These are phyloP conservation scores for Tursiops truncatus DNA, from an alignment of 2,113 vertebrate species.

Conservation along the genomic window DNA sequence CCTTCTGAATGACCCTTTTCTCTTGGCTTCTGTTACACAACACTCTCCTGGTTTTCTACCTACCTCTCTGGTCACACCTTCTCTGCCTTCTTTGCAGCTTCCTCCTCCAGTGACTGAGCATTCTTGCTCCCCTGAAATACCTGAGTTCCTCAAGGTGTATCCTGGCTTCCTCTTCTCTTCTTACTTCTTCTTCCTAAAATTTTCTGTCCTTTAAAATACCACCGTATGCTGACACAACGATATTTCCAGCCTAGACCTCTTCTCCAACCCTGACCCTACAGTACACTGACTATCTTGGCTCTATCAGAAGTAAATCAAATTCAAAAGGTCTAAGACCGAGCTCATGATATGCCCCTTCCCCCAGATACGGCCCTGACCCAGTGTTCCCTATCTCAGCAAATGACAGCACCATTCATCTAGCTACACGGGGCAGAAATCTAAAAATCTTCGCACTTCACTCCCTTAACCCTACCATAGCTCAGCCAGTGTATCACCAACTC, in stretches of 20 bases:
- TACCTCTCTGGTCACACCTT: neutral
- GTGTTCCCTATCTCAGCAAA: neutral
- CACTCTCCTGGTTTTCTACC: neutral
- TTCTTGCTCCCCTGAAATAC: neutral
- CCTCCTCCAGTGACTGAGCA: neutral
- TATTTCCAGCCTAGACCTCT: neutral
- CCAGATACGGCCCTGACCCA: neutral
- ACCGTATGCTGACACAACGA: neutral
- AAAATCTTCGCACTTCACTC: neutral
- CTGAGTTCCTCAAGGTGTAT: neutral
- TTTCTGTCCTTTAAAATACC: neutral
- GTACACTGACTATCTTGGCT: neutral
- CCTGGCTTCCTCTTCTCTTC: neutral
- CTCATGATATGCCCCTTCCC: neutral
- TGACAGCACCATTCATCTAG: neutral
- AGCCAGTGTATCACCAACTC: neutral
- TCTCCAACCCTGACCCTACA: neutral
- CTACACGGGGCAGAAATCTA: neutral
- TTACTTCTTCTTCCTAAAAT: neutral
- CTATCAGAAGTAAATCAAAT: neutral
- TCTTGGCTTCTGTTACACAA: neutral
- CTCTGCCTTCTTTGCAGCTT: neutral
- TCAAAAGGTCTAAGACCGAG: neutral
- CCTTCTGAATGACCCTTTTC: neutral
- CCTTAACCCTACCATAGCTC: neutral